Conservation (phyloP, 1,140 invertebrate species). For the Oryzaephilus surinamensis region DNA sequence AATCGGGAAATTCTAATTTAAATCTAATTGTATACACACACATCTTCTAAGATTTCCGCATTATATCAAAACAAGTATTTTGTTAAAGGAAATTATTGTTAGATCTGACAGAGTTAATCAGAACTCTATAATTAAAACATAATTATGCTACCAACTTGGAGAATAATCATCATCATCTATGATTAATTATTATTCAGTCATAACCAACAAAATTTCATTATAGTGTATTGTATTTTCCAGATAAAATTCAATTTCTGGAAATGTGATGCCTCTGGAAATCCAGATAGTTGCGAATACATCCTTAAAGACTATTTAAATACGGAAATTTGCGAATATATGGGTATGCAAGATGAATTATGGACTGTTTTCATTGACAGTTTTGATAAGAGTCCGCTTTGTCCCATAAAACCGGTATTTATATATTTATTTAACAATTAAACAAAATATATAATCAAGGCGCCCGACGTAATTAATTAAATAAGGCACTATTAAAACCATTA, state of each 20-base stretch:
- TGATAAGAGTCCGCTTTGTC: conserved; percentile 17
- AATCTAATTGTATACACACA: no score
- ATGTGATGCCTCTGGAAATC: conserved; percentile 23
- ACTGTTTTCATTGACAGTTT: conserved; percentile 17
- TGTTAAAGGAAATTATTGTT: no score
- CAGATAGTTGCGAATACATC: conserved; percentile 25
- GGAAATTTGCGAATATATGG: conserved; percentile 19
- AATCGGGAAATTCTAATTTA: no score
- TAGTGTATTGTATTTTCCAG: conserved; percentile 15
- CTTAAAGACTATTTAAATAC: conserved; percentile 20
- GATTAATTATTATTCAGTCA: conserved; percentile 4
- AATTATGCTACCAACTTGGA: conserved; percentile 13
- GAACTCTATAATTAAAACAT: conserved; percentile 21
- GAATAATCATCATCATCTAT: neutral
- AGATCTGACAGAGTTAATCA: conserved; percentile 14
- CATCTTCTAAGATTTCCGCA: no score
- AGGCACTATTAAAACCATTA: neutral
- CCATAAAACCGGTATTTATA: conserved; percentile 23
- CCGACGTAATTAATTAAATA: neutral
- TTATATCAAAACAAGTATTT: no score
- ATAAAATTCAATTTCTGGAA: conserved; percentile 21
- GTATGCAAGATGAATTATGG: conserved; percentile 21
- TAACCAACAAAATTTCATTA: conserved; percentile 10
- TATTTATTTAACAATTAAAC: neutral
- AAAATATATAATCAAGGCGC: neutral